A percentile compares a stretch with the other conserved stretches of the same genome.
Evolutionary conservation across 2,888 invertebrate genomes (phyloP).

Genomic region (Aethes cnicana): DNA sequence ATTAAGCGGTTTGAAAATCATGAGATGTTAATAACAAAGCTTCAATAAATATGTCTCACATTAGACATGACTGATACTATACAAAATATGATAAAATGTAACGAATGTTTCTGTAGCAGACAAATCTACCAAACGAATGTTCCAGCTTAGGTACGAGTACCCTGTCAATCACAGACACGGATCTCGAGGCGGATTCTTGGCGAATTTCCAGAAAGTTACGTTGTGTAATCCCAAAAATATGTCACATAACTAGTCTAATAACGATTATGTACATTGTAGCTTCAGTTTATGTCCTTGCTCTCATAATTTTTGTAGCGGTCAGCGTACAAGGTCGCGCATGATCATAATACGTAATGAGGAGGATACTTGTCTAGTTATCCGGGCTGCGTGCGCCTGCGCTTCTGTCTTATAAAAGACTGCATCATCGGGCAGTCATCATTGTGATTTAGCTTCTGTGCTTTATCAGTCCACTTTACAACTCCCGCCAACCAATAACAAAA

Average conservation of each 20-base stretch:
- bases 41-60: too few relatives aligned
- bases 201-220: too few relatives aligned
- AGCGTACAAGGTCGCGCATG: slow-evolving; percentile 66
- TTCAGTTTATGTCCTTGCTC: slow-evolving; percentile 48
- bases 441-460: slow-evolving; percentile 31
- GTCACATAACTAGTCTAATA: slow-evolving; percentile 27
- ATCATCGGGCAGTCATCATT: slow-evolving; percentile 38
- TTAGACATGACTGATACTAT: too few relatives aligned
- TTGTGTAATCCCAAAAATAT: slow-evolving; percentile 10
- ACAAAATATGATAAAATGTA: too few relatives aligned
- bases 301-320: slow-evolving; percentile 51
- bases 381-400: slow-evolving; percentile 42
- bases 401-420: slow-evolving; percentile 43
- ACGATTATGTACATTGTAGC: slow-evolving; percentile 13
- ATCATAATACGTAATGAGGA: slow-evolving; percentile 59
- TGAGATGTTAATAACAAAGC: too few relatives aligned
- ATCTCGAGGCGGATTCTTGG: too few relatives aligned
- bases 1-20: too few relatives aligned
- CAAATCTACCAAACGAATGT: too few relatives aligned
- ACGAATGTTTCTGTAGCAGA: too few relatives aligned
- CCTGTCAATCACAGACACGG: too few relatives aligned
- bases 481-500: slow-evolving; percentile 46
- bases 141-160: too few relatives aligned
- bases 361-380: slow-evolving; percentile 69
- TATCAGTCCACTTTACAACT: slow-evolving; percentile 33